These are phyloP conservation scores for Grantiella picta DNA, from an alignment of 2,113 vertebrate species.

Conservation along the genomic window DNA sequence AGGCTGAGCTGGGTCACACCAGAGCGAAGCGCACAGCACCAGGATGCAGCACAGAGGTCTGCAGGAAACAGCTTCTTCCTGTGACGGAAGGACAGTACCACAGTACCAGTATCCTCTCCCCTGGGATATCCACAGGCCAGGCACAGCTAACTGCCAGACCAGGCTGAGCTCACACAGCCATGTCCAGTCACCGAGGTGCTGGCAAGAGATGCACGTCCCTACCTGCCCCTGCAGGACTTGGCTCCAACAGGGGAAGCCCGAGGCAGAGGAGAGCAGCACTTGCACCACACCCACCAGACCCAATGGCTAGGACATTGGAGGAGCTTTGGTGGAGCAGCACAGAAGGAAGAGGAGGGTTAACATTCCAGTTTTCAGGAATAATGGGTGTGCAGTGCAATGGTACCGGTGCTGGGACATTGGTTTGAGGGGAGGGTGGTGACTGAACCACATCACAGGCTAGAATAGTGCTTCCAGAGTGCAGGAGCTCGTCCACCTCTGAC, in stretches of 20 bases:
- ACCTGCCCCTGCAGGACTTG: background rate
- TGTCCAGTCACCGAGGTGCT: rapidly evolving
- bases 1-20: background rate
- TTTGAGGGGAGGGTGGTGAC: background rate
- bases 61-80: conserved; percentile 46
- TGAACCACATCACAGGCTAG: background rate
- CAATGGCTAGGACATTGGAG: rapidly evolving
- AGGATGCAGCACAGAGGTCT: background rate
- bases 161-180: background rate
- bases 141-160: background rate
- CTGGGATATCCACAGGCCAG: rapidly evolving
- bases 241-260: background rate
- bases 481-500: background rate
- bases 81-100: background rate
- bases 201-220: rapidly evolving
- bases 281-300: background rate
- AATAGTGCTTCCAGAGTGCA: background rate
- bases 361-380: background rate
- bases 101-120: background rate
- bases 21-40: background rate
- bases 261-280: background rate
- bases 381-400: rapidly evolving
- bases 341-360: background rate
- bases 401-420: background rate
- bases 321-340: background rate